phyloP scores from a whole-genome alignment of 2,888 invertebrate species.

The Chrysodeixis includens region DNA sequence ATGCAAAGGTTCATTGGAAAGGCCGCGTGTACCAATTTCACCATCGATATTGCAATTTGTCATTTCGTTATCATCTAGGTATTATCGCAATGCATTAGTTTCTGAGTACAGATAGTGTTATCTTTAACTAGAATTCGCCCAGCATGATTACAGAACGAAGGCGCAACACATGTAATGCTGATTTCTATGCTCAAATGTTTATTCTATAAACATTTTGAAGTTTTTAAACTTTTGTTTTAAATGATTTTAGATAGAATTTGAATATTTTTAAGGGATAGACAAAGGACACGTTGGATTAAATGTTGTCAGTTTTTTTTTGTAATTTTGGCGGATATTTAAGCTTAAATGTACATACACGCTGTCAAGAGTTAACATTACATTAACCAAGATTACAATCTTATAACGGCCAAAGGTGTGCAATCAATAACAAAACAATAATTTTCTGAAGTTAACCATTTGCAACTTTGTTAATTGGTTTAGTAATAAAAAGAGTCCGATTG shows the following conservation, averaged over 20 bases:
- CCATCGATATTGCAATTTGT: constrained; percentile 81
- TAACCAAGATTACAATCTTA: too few species aligned
- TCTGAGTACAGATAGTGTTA: constrained; percentile 82
- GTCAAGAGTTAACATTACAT: neutral
- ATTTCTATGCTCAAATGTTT: constrained; percentile 33
- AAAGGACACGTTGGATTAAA: too few species aligned
- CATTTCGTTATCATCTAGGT: constrained; percentile 74
- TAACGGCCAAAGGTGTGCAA: neutral
- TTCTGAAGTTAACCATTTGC: constrained; percentile 15
- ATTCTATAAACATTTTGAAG: neutral
- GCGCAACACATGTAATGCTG: constrained; percentile 43
- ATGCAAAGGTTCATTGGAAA: constrained; percentile 28
- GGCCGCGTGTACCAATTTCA: constrained; percentile 58
- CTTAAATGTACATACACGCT: neutral
- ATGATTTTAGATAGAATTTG: neutral
- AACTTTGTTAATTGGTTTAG: constrained; percentile 12
- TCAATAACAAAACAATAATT: constrained; percentile 8
- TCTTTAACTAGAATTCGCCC: constrained; percentile 74
- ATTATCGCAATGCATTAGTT: constrained; percentile 81
- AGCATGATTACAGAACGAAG: constrained; percentile 55
- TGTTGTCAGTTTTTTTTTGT: too few species aligned
- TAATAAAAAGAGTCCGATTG: constrained; percentile 15
- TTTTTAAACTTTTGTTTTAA: neutral
- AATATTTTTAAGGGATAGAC: too few species aligned
- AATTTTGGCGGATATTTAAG: too few species aligned